Evolutionary conservation across 2,113 vertebrate species (phyloP), one percentile per base, ranked within the genome.

Genomic region (Chloropsis hardwickii): DNA sequence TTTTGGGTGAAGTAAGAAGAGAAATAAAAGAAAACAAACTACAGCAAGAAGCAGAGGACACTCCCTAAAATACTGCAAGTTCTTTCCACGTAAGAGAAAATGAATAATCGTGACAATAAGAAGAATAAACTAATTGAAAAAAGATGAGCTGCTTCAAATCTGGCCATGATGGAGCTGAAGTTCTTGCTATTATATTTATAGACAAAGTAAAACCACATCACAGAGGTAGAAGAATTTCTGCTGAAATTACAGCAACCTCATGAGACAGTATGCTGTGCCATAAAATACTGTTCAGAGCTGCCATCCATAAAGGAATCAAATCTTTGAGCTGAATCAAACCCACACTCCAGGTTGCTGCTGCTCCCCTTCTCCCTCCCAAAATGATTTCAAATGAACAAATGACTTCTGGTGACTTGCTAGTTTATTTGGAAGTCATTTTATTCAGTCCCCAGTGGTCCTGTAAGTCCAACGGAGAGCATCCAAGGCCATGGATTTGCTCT

Each of bases 141-240:
- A 96, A 96, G 84, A 96, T 94, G 89, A 93, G 69, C 39, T 15
- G 1, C 81, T 94, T 91, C 85, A 91, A 96, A 95, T 94, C 82
- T 81, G 76, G 64, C 74, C 87, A 90, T 5, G 53, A 78, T 86
- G 77, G 35, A 87, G 76, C 81, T 90, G 27, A 90, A 95, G 67
- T 90, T 95, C 87, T 91, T 90, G 88, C 94, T 94, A 94, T 92
- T 94, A 93, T 95, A 96, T 95, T 95, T 97, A 97, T 85, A 96
- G 94, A 96, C 88, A 96, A 94, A 96, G 90, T 90, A 91, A 95
- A 97, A 93, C 96, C 95, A 97, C 94, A 97, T 94, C 91, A 92
- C 86, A 97, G 56, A 86, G 88, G 93, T 27, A 89, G 40, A 96
- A 96, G 88, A 92, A 97, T 96, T 92, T 94, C 78, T 94, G 71